Percentiles rank a stretch among this genome's conserved stretches.
Conservation (phyloP, 92 coral and sea anemone genomes). For the Hydrozoanthus gracilis region DNA sequence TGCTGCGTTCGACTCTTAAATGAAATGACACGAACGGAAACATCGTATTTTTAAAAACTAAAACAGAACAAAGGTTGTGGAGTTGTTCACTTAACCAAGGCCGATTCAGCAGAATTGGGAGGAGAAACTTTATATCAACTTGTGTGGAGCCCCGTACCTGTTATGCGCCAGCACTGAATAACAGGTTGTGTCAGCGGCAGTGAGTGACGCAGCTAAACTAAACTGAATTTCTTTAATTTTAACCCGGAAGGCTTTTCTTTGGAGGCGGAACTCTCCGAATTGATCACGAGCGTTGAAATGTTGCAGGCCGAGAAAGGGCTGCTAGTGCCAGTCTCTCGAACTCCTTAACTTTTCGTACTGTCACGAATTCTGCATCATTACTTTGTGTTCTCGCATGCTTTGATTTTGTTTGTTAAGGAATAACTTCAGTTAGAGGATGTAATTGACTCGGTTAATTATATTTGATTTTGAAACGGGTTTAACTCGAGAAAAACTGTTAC, state of each 20-base stretch:
- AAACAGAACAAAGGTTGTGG: not conserved
- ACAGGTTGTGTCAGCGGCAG: too few relatives aligned
- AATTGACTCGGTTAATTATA: not conserved
- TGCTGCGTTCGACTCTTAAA: not conserved
- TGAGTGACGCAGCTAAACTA: too few relatives aligned
- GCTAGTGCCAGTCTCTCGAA: too few relatives aligned
- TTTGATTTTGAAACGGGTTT: not conserved
- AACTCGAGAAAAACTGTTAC: not conserved
- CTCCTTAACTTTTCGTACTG: not conserved
- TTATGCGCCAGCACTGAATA: too few relatives aligned
- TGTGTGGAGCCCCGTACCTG: not conserved
- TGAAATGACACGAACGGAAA: not conserved
- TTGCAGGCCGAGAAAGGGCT: not conserved
- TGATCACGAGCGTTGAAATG: too few relatives aligned
- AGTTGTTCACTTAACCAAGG: not conserved
- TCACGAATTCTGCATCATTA: not conserved
- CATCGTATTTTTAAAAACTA: not conserved
- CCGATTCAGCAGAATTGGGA: not conserved
- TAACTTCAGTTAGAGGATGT: not conserved
- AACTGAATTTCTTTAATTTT: too few relatives aligned
- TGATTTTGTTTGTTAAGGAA: not conserved
- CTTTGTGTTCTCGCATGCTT: not conserved
- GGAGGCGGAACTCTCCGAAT: too few relatives aligned
- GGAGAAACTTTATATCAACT: not conserved
- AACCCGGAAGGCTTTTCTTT: too few relatives aligned